phyloP scores from a whole-genome alignment of 1,140 invertebrate genomes.

The Diuraphis noxia region DNA sequence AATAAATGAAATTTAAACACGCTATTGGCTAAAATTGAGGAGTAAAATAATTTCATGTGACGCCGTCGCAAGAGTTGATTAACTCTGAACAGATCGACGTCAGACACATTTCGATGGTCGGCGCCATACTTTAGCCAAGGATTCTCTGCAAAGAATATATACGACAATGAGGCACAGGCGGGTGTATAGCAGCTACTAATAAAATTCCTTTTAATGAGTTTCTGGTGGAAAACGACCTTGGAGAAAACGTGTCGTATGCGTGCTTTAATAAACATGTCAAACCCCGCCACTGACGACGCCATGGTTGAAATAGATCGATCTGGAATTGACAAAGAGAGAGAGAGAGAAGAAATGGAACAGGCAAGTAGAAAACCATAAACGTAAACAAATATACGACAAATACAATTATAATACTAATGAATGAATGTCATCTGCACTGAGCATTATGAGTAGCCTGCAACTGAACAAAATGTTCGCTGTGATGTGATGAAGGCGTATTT shows the following conservation, averaged over 20 bases:
- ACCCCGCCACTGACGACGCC: background rate
- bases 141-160: background rate
- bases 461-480: background rate
- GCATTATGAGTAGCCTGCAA: background rate
- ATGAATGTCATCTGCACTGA: background rate
- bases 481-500: background rate
- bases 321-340: background rate
- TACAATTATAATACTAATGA: background rate
- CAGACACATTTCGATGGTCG: conserved; percentile 30
- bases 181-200: background rate
- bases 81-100: conserved; percentile 12
- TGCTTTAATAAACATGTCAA: conserved; percentile 39
- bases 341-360: background rate
- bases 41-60: background rate
- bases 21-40: background rate
- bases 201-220: conserved; percentile 50
- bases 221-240: conserved; percentile 19
- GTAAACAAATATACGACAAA: background rate
- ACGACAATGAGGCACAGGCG: background rate
- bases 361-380: background rate
- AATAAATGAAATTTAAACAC: background rate
- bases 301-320: background rate
- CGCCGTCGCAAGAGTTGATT: background rate
- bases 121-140: conserved; percentile 32
- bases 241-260: conserved; percentile 24